Evolutionary conservation across 1,140 invertebrate genomes (phyloP).

Genomic region (Leucophenga varia): DNA sequence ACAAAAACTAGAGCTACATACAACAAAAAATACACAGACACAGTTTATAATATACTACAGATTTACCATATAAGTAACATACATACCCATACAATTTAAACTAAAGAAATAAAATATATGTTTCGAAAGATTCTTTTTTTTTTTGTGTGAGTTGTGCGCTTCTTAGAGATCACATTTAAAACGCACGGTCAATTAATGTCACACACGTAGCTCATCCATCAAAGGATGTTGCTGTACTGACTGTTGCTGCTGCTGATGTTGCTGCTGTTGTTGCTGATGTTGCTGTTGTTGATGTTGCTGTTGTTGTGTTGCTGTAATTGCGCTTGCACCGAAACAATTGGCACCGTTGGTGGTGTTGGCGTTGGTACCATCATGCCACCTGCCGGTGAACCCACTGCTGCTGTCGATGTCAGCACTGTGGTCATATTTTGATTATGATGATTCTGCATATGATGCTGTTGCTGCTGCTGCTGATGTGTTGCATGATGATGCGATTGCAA

Average conservation of each 20-base stretch:
- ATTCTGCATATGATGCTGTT: conserved; percentile 54
- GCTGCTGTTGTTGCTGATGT: conserved; percentile 58
- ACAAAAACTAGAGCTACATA: conserved; percentile 14
- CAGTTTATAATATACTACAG: conserved; percentile 2
- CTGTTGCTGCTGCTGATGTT: conserved; percentile 54
- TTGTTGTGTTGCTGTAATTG: conserved; percentile 56
- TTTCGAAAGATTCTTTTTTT: no score
- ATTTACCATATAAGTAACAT: conserved; percentile 8
- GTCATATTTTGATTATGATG: conserved; percentile 56
- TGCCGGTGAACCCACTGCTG: no score
- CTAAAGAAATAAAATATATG: not conserved
- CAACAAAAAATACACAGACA: conserved; percentile 10
- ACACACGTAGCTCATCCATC: conserved; percentile 79
- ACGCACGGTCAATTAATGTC: conserved; percentile 64
- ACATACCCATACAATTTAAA: conserved; percentile 14
- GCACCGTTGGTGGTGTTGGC: conserved; percentile 20
- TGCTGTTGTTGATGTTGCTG: conserved; percentile 26
- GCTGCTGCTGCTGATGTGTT: conserved; percentile 32
- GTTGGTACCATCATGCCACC: conserved; percentile 38
- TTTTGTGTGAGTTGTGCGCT: no score
- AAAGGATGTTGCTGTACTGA: conserved; percentile 55
- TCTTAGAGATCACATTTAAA: conserved; percentile 55
- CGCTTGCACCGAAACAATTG: conserved; percentile 9
- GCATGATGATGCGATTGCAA: conserved; percentile 36
- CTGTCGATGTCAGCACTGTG: conserved; percentile 39